Evolutionary conservation across 2,888 invertebrate species (phyloP), one percentile per base, ranked within the genome.

Genomic region (Leucophenga maculata): DNA sequence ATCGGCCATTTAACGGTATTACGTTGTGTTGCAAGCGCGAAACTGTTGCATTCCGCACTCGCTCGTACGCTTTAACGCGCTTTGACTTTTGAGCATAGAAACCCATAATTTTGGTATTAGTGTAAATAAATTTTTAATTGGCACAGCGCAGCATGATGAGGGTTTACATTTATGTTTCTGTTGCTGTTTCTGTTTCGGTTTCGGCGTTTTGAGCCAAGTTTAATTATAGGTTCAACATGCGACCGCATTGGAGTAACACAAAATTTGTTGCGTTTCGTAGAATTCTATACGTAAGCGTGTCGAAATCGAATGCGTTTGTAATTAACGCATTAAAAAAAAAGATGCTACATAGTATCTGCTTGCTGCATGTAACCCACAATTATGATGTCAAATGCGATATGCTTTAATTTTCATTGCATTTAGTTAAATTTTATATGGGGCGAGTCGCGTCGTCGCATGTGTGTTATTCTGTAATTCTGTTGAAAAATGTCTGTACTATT

Each of bases 1-100:
- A 78, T 78, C 78, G 39, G 75, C 72, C 70, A 71, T 69, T 75
- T 82, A 80, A 77, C 77, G 73, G 72, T 74, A 78, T 80, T 78
- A 74, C 39, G n/a, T 3, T 9, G n/a, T 4, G 22, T 22, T 55
- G 9, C 11, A 39, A 50, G 50, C 1, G 50, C 1, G 50, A 6
- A 50, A 59, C 31, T 59, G 57, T 59, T 59, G 59, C 59, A 59
- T 26, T 9, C 16, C 18, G 26, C 26, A 4, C 26, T 26, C 26
- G 26, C 26, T 26, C 14, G 57, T 57, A 14, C 14, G 16, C 16
- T 57, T 26, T 11, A 39, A 39, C 39, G 39, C 39, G 39, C 39
- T 39, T n/a, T 39, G 39, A 39, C 39, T 39, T 39, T 39, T 32
- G 4, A 39, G 20, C 13, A 18, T 46, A 6, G 18, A 64, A 64